Base-by-base conservation (phyloP, 1,140 invertebrate species). In the Uloborus diversus region DNA sequence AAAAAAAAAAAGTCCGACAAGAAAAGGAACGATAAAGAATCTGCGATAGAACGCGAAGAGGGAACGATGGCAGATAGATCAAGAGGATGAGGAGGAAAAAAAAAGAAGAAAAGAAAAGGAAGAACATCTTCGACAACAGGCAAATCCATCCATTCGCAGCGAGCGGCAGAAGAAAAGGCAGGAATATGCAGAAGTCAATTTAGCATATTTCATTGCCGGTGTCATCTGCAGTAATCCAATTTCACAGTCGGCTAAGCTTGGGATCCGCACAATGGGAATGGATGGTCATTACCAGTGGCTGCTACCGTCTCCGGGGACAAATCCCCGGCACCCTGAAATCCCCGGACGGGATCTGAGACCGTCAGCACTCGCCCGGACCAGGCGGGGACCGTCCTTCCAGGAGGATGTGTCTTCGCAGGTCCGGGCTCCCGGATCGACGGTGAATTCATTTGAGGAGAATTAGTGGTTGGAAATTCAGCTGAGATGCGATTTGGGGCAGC, bases 161-260 rank as follows among this genome's bases (percentile, higher is more conserved):
- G 56, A 7, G 4, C 28, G 9, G 56, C 25, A 9, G 32, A 68
- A 68, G 64, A 68, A 47, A 68, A 51, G 42, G 37, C n/a, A n/a
- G 27, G 64, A 68, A 66, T 62, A 37, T 25, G 62, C 30, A 65
- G 73, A 42, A 78, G 73, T 78, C 73, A 78, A 78, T 78, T 78
- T 78, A 78, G 73, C 73, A 78, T 78, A 78, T 78, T 78, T 78
- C 73, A 78, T 78, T 78, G 73, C 30, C 33, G 73, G 73, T 78
- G 73, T 78, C 73, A 78, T 78, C 59, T 78, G 49, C 73, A 78
- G 73, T 78, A 78, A 78, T 78, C 73, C 73, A 78, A 78, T 78
- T 78, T 78, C 73, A 78, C 73, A 78, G 73, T 65, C n/a, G 73
- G 73, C 73, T 66, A 66, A 78, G 61, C 73, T 25, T 28, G 61